Base-by-base conservation (phyloP, 2,888 invertebrate genomes). In the Chloroclystis v-ata region DNA sequence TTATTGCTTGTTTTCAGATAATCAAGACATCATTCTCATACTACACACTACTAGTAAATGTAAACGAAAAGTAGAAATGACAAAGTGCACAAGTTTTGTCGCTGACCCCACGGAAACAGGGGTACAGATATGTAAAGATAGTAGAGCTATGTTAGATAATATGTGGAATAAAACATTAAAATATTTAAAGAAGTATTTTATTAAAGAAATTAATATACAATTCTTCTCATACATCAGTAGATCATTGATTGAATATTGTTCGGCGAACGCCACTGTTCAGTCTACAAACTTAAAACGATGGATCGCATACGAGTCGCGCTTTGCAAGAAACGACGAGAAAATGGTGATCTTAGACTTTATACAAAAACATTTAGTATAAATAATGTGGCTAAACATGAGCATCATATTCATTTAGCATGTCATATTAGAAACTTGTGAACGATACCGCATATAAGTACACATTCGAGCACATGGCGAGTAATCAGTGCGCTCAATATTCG, bases 201-300 rank as follows among this genome's bases (percentile, higher is more conserved):
- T 86, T 87, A 79, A 85, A 75, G 83, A 86, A 85, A 85, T 84
- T 78, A 85, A 79, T 85, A 86, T 84, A 86, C 85, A 86, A 83
- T 83, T 77, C 61, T 77, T 72, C 79, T 82, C 83, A 80, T 83
- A 82, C 78, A 81, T 72, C 64, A 69, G 70, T 73, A 72, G 72
- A 75, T 72, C 69, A 78, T 74, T 74, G 72, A 71, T 76, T 77
- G 71, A 67, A 65, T 64, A 59, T 67, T 67, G 73, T 68, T 69
- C 69, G 72, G 76, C 76, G 64, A 47, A 64, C 59, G 69, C 70
- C 69, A 64, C 66, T 58, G 60, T 62, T 76, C 79, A 78, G 76
- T 80, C 78, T 72, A 75, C 63, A 60, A 63, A 67, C 61, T 52
- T 49, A 61, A 59, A 63, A 52, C 42, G 13, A 44, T 51, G 47